Evolutionary conservation across 2,888 invertebrate species (phyloP), one percentile per base, ranked within the genome.

Genomic region (Pseudanteris insignis): DNA sequence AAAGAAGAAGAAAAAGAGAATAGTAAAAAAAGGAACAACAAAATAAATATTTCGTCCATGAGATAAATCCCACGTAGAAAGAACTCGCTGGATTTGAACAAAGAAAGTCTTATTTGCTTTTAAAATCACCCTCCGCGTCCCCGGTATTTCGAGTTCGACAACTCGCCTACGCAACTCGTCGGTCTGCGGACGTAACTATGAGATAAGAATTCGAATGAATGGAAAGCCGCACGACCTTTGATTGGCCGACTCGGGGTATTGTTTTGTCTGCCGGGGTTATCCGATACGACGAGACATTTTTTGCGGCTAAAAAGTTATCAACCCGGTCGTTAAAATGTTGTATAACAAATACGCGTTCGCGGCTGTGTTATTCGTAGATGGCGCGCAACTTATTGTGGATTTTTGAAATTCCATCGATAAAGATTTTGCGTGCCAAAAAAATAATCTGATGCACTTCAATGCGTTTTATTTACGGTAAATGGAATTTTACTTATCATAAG

Each of bases 141-240:
- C 13, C 26, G 32, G 33, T 37, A 54, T 54, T 54, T 46, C 46
- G 30, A 46, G 33, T 24, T 11, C 43, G 7, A 29, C 24, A 14
- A n/a, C 7, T 12, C 54, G 46, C 54, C 54, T 32, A 54, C 54
- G 46, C 34, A 40, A 29, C 7, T 40, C 14, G 33, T 40, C n/a
- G 15, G 46, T 33, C 33, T 15, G 32, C 28, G 28, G 15, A 6
- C 46, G 40, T 40, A 43, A 55, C 54, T 34, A 34, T 40, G 54
- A 55, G 54, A 55, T 55, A 55, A 55, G 54, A 47, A 55, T 40
- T 55, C 13, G 54, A 55, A 55, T 55, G 54, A 55, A 55, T 55
- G 54, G 46, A 55, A 40, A 46, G 46, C 54, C 21, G 40, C 29
- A 40, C 46, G 40, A 47, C 54, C 46, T 55, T 55, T 55, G 54